A percentile compares a stretch with the other conserved stretches of the same genome.
phyloP scores from a whole-genome alignment of 2,888 invertebrate genomes.

The Neria commutata region DNA sequence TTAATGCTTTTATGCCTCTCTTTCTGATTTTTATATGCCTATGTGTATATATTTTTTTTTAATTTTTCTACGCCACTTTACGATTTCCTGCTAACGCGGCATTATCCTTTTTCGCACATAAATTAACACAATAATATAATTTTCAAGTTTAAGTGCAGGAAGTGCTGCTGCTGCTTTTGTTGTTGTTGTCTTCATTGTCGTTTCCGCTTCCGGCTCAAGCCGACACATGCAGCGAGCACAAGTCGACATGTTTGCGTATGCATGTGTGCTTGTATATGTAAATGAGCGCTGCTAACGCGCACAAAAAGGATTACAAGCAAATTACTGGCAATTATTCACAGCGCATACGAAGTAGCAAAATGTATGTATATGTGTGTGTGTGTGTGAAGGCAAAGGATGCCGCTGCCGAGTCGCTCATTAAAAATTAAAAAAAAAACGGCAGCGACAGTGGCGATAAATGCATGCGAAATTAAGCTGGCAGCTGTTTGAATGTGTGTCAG shows the following conservation, averaged over 20 bases:
- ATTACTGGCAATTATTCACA: slow-evolving; percentile 28
- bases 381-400: too few relatives aligned
- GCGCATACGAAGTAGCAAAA: background rate
- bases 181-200: slow-evolving; percentile 13
- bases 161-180: slow-evolving; percentile 15
- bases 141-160: slow-evolving; percentile 26
- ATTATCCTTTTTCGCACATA: slow-evolving; percentile 20
- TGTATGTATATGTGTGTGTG: too few relatives aligned
- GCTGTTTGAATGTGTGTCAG: background rate
- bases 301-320: slow-evolving; percentile 24
- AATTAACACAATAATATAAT: slow-evolving; percentile 28
- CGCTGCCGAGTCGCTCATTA: background rate
- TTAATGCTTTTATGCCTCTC: too few relatives aligned
- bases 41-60: too few relatives aligned
- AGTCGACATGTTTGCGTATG: background rate
- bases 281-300: background rate
- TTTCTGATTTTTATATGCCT: too few relatives aligned
- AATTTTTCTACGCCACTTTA: too few relatives aligned
- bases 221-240: background rate
- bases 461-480: background rate
- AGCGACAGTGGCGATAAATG: slow-evolving; percentile 3
- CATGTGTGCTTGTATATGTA: background rate
- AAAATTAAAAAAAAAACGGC: background rate
- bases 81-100: background rate
- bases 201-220: slow-evolving; percentile 19